phyloP scores from a whole-genome alignment of 2,113 vertebrate genomes.

The Syrrhaptes paradoxus region DNA sequence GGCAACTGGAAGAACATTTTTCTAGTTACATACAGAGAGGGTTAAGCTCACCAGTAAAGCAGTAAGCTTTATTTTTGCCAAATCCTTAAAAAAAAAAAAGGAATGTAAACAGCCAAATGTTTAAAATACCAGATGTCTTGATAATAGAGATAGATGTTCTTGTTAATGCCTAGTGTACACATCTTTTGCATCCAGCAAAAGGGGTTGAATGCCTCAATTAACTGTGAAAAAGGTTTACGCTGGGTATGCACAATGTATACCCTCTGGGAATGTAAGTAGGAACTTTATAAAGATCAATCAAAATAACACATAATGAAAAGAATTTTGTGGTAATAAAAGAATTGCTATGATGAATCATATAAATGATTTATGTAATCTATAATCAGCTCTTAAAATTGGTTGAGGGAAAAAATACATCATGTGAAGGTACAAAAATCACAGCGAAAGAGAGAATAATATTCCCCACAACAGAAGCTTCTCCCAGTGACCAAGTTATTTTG shows the following conservation, averaged over 20 bases:
- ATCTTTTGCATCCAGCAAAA: not conserved
- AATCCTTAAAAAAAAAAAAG: not conserved
- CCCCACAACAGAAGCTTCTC: not conserved
- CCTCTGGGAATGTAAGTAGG: not conserved
- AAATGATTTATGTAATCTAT: not conserved
- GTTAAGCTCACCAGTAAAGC: not conserved
- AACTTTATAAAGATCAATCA: not conserved
- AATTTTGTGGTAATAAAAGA: not conserved
- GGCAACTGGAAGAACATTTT: not conserved
- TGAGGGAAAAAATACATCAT: not conserved
- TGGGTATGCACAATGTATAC: not conserved
- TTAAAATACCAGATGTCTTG: not conserved
- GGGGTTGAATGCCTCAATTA: not conserved
- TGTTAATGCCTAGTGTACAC: not conserved
- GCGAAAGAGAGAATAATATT: not conserved
- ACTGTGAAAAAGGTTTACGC: not conserved
- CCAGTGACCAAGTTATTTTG: not conserved
- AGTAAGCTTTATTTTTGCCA: not conserved
- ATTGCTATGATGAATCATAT: not conserved
- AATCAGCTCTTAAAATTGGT: not conserved
- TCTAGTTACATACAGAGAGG: not conserved
- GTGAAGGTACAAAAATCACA: not conserved
- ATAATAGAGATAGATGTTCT: not conserved
- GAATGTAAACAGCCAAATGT: not conserved
- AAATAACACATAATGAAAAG: conserved; percentile 8